Conservation (phyloP, 1,140 invertebrate species). For the Lordiphosa clarofinis region DNA sequence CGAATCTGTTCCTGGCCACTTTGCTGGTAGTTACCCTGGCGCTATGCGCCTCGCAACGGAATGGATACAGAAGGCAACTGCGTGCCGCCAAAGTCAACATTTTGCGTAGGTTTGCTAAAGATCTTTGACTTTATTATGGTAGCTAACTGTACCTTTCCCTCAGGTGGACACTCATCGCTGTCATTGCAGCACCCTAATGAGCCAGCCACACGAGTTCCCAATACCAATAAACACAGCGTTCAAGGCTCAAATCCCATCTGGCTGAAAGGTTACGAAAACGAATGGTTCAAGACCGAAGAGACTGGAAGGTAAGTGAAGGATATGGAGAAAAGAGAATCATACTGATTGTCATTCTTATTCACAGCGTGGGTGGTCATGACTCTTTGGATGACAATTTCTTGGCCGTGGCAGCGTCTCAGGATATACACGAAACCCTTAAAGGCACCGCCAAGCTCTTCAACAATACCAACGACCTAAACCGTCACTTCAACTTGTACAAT, state of each 20-base stretch:
- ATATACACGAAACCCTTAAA: slow-evolving; percentile 72
- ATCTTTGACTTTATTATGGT: neutral
- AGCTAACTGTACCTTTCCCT: neutral
- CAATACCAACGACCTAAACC: slow-evolving; percentile 82
- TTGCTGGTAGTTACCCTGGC: slow-evolving; percentile 89
- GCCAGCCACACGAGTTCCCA: slow-evolving; percentile 87
- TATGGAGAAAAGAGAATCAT: neutral
- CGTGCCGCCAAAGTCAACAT: slow-evolving; percentile 96
- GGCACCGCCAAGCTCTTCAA: slow-evolving; percentile 79
- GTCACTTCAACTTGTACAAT: slow-evolving; percentile 84
- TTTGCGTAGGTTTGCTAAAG: slow-evolving; percentile 85
- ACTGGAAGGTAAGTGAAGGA: slow-evolving; percentile 83
- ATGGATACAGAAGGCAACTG: slow-evolving; percentile 91
- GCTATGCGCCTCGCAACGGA: slow-evolving; percentile 90
- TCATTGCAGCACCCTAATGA: slow-evolving; percentile 56
- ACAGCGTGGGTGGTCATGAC: slow-evolving; percentile 86
- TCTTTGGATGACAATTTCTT: slow-evolving; percentile 90
- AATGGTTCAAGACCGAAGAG: slow-evolving; percentile 95
- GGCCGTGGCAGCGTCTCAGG: slow-evolving; percentile 51
- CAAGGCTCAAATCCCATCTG: slow-evolving; percentile 97
- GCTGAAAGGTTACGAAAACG: slow-evolving; percentile 96
- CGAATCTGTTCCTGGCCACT: slow-evolving; percentile 88
- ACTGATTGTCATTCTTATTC: neutral
- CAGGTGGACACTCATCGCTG: slow-evolving; percentile 61
- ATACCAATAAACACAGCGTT: slow-evolving; percentile 95